Evolutionary conservation across 1,140 invertebrate genomes (phyloP).

Genomic region (Anastatus disparis): DNA sequence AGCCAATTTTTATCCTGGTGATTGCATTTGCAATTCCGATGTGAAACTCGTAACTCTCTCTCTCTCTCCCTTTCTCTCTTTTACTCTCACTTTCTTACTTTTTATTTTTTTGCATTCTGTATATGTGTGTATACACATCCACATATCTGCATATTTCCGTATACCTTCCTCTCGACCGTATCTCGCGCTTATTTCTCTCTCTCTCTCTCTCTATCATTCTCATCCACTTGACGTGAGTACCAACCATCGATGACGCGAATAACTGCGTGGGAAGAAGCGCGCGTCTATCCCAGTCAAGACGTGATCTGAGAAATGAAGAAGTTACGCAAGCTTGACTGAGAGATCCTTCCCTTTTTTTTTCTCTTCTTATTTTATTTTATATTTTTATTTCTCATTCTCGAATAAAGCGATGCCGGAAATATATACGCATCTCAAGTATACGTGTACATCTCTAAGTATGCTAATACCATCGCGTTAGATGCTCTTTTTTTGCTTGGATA

Average conservation of each 20-base stretch:
- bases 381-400: too few species aligned
- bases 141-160: not conserved
- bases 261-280: slow-evolving; percentile 40
- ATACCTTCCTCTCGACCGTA: not conserved
- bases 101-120: slow-evolving; percentile 46
- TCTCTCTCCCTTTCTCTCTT: slow-evolving; percentile 44
- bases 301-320: slow-evolving; percentile 10
- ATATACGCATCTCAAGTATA: too few species aligned
- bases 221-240: too few species aligned
- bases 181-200: not conserved
- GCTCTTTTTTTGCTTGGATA: too few species aligned
- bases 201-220: not conserved
- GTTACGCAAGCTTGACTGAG: not conserved
- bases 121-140: too few species aligned
- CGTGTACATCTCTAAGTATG: too few species aligned
- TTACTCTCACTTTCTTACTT: slow-evolving; percentile 37
- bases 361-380: too few species aligned
- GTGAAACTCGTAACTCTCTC: slow-evolving; percentile 48
- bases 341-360: not conserved
- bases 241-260: slow-evolving; percentile 46
- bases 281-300: not conserved
- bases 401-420: not conserved
- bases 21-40: slow-evolving; percentile 67
- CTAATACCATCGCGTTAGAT: too few species aligned
- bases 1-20: slow-evolving; percentile 66